These are phyloP conservation scores for Drymodes brunneopygia DNA, from an alignment of 2,113 vertebrate species.

Conservation along the genomic window DNA sequence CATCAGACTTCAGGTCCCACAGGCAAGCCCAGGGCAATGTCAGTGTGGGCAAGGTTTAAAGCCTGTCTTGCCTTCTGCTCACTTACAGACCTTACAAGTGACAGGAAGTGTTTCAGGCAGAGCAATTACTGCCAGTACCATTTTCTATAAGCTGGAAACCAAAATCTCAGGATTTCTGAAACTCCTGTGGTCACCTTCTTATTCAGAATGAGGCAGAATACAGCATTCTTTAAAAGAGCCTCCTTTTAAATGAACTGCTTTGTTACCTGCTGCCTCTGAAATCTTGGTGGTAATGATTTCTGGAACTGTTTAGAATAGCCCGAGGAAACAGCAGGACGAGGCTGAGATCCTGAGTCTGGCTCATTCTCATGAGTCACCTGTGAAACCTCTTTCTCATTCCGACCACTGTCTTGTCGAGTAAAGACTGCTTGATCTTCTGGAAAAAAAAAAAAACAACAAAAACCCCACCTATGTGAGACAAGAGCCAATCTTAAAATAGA, in stretches of 20 bases:
- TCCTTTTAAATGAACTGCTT: neutral
- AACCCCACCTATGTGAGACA: neutral
- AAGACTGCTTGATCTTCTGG: constrained; percentile 66
- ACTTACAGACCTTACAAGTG: neutral
- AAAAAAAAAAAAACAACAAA: neutral
- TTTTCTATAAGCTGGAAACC: neutral
- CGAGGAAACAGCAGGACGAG: constrained; percentile 87
- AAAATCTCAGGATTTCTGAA: neutral
- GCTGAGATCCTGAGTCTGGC: constrained; percentile 81
- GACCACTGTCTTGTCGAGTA: constrained; percentile 70
- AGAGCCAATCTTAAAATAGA: neutral
- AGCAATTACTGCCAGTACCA: neutral
- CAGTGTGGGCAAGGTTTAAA: neutral
- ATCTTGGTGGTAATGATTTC: constrained; percentile 94
- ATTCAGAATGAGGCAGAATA: neutral
- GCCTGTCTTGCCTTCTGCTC: neutral
- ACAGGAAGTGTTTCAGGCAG: neutral
- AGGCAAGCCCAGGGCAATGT: neutral
- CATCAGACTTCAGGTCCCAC: neutral
- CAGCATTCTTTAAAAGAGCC: neutral
- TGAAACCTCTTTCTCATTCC: constrained; percentile 73
- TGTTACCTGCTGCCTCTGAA: constrained; percentile 94
- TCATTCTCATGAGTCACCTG: constrained; percentile 78
- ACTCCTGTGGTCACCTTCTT: neutral
- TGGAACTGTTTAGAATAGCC: constrained; percentile 99